Base-by-base conservation (phyloP, 2,888 invertebrate species). In the Cheilosia pagana region DNA sequence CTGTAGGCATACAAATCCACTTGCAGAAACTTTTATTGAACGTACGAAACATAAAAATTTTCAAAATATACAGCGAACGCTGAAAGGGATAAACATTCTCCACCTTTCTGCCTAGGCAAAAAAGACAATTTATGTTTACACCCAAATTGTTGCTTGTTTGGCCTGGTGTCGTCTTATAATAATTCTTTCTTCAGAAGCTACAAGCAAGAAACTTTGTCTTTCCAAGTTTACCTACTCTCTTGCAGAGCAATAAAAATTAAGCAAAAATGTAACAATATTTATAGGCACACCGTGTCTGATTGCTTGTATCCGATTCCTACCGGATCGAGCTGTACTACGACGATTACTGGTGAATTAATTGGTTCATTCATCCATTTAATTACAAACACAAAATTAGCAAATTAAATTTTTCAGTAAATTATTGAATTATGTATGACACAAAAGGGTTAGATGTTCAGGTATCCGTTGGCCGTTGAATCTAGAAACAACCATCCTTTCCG, bases 11-110 rank as follows among this genome's bases (percentile, higher is more conserved):
- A 72, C 74, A 60, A 79, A 72, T 78, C 65, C 52, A 72, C 71
- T 72, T 59, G 65, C 21, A 59, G 59, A 79, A 79, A 81, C 75
- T 75, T 75, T 81, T 75, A 81, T 81, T 81, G 81, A 81, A 81
- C 75, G 68, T 70, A 81, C 75, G 75, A 81, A 81, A 70, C 75
- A 81, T 63, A 57, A 68, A 62, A 35, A 21, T 23, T 16, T 52
- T 39, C 19, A 16, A 59, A 78, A 78, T 65, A 25, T 14, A 50
- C 41, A 7, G 59, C 31, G 41, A 57, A 63, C 63, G 62, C 55
- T 50, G 23, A 39, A 75, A 74, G 19, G 55, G 52, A 53, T 67
- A 75, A 57, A 62, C 55, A 68, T 25, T 19, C 39, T 14, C 50
- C 21, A 10, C 19, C 60, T 39, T 48, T 23, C 39, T 35, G n/a